Evolutionary conservation across 2,797 vertebrate species (phyloP), one percentile per base, ranked within the genome.

Genomic region (Enteromius treurensis): DNA sequence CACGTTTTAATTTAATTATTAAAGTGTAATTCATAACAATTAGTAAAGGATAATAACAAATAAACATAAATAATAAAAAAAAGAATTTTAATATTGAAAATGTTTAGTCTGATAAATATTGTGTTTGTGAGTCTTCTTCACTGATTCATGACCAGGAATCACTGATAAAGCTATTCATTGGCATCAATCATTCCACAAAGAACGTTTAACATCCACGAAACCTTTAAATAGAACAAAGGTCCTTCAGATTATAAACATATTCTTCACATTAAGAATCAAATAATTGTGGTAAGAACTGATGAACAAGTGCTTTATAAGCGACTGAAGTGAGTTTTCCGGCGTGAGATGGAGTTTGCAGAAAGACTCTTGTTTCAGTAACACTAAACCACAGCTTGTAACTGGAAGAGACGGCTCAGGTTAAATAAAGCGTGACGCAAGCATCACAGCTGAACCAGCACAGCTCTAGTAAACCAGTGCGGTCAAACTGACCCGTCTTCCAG

Each of bases 281-380:
- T 23, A 9, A 1, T 23, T 58, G 3, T 23, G 3, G 11, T n/a
- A 58, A 11, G 19, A 58, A 23, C 55, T 23, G 55, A 23, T 23
- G n/a, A 58, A 13, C 23, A 23, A 13, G n/a, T 60, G 0, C 1
- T 34, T n/a, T 7, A 71, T 21, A 32, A 62, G 37, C 14, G 0
- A 5, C 7, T 40, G 15, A 29, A 0, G 7, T 49, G 69, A 49
- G 69, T 47, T 49, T 3, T 49, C 5, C 23, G 19, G 23, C 45
- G 2, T 71, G 14, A 70, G 68, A 26, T 26, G 8, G 40, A 70
- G 40, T 26, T 70, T 26, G 14, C 26, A 15, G 26, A 65, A 14
- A 51, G 77, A 37, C 64, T 68, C 64, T 68, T 37, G 9, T 79
- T 51, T 79, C 77, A 51, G 77, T 79, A 79, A 79, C 77, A 15